phyloP scores from a whole-genome alignment of 2,797 vertebrate species.

The Acestrorhynchus altus region DNA sequence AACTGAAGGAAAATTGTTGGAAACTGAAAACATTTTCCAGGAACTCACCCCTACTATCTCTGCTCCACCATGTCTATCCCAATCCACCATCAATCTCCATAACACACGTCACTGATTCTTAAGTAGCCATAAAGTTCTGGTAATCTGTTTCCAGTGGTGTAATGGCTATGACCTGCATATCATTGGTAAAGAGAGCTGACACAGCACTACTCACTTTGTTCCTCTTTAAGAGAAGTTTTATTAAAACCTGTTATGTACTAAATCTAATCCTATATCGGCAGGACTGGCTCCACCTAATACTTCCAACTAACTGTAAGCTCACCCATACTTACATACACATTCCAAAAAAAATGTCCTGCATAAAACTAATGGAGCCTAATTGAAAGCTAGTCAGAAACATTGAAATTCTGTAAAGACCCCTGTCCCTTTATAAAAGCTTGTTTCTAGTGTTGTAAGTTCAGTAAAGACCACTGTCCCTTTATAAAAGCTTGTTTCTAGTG shows the following conservation, averaged over 20 bases:
- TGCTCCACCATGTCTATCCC: neutral
- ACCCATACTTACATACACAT: neutral
- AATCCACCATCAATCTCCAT: neutral
- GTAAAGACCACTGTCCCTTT: no score
- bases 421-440: no score
- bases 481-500: no score
- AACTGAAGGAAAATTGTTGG: neutral
- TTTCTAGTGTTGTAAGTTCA: no score
- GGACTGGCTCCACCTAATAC: no score
- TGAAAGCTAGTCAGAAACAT: no score
- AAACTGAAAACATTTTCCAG: neutral
- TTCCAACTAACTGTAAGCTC: neutral
- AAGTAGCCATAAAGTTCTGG: neutral
- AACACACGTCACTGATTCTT: neutral
- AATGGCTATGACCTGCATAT: neutral
- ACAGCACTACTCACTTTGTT: neutral
- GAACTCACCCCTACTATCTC: neutral
- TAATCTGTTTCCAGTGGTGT: constrained; percentile 8
- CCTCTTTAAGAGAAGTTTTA: constrained; percentile 5
- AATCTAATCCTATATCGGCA: neutral
- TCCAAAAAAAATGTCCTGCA: no score
- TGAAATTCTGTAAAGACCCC: no score
- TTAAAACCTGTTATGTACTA: neutral
- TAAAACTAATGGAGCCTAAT: no score
- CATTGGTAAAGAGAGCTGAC: neutral